Base-by-base conservation (phyloP, 2,113 vertebrate species). In the Otolemur garnettii region DNA sequence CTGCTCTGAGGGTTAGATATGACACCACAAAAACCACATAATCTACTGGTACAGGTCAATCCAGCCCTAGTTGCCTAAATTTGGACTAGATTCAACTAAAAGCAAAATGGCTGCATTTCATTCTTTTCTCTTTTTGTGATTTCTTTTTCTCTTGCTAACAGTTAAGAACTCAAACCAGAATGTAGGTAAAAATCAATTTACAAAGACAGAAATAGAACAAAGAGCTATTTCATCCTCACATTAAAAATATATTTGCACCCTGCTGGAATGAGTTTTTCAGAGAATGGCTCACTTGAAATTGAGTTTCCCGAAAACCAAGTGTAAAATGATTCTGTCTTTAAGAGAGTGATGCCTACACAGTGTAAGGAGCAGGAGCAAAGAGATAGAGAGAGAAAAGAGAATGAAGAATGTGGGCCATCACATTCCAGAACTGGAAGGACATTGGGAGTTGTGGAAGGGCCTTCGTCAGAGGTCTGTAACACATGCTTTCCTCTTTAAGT, bases 91-190 rank as follows among this genome's bases (percentile, higher is more conserved):
- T 5, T 75, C 57, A 83, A 62, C 10, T 13, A 45, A 42, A 78
- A 80, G n/a, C 7, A 30, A 35, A 85, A n/a, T 2, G 60, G 35
- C 8, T 72, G 4, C 12, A 69, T 74, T 84, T 83, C 42, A 66
- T 22, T 78, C 33, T 94, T 82, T 83, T 87, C 81, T 86, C 18
- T 82, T 86, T 95, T 87, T 59, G 53, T 53, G 72, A 82, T 85
- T 8, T 35, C 8, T 64, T 74, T 83, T 69, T 87, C 42, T 72
- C 19, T 64, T 19, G 35, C 62, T 85, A 88, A 78, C 24, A 55
- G 82, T 75, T 42, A 60, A 94, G 75, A 87, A 75, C 26, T 91
- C 33, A 87, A 45, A 21, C 2, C 87, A 86, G n/a, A 87, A 60
- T 11, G 28, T 35, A 91, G 57, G 68, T 71, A 77, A 96, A 90